Base-by-base conservation (phyloP, 2,888 invertebrate species). In the Terebella lapidaria region DNA sequence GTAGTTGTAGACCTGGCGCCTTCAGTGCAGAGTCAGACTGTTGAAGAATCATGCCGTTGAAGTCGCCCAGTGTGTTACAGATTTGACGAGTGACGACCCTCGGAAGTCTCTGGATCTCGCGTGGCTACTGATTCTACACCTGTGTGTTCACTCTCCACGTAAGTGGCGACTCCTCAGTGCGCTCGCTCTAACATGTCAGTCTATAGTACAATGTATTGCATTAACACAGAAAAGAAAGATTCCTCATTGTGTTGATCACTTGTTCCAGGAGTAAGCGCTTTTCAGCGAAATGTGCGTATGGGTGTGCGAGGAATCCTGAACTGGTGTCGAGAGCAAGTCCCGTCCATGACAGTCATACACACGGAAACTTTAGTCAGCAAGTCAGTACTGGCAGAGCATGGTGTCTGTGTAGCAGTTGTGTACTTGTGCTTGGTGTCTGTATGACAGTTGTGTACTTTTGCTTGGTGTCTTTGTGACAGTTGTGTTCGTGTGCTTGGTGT, bases 291-390 rank as follows among this genome's bases (percentile, higher is more conserved):
- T 22, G 28, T 15, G 4, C 5, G 22, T 5, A 27, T 53, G 53
- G 53, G 53, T 5, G 4, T 26, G 4, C 53, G 53, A 5, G 5
- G 25, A 10, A 22, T 28, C 5, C 22, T 53, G 5, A 53, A 53
- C 29, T 53, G 53, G 53, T 53, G 53, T 28, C 53, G 53, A 27
- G 53, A 53, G 22, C 5, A 18, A 28, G 15, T 53, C 15, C 53
- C 53, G 4, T 5, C 5, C 27, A 53, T 53, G 29, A 28, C 53
- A 25, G 53, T 53, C 15, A 28, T 27, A 26, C 53, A 53, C 29
- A 18, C 10, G 10, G 53, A 53, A 15, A 27, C 53, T 18, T 28
- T 53, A 53, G 53, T 53, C 26, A 28, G 10, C 28, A 53, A 53
- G 53, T 53, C 10, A 28, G 53, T 49, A 20, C 49, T 49, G 5